phyloP scores from a whole-genome alignment of 2,797 vertebrate species.

The Pagetopsis macropterus region DNA sequence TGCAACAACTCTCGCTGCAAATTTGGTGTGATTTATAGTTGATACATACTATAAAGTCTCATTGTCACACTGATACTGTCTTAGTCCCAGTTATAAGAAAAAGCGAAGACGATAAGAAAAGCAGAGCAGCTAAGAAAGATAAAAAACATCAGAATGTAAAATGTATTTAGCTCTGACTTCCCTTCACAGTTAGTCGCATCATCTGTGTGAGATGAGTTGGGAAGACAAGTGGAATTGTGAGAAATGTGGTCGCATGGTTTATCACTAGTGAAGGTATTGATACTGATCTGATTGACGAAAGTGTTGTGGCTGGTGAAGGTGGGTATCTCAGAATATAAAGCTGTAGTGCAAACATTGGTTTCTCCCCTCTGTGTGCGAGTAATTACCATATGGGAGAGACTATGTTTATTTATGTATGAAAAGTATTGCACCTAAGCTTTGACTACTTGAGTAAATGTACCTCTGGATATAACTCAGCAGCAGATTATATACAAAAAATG shows the following conservation, averaged over 20 bases:
- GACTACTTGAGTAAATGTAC: too few species aligned
- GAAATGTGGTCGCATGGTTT: background rate
- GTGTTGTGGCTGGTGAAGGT: background rate
- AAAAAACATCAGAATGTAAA: background rate
- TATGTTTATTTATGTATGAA: too few species aligned
- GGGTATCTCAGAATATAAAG: background rate
- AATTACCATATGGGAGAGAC: too few species aligned
- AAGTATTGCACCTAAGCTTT: too few species aligned
- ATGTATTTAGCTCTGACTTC: background rate
- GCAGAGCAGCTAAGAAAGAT: background rate
- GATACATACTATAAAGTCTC: slow-evolving; percentile 3
- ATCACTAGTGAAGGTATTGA: background rate
- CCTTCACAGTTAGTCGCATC: background rate
- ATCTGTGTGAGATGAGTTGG: background rate
- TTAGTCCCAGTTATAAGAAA: background rate
- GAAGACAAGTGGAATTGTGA: background rate
- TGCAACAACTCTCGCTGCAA: background rate
- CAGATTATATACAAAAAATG: background rate
- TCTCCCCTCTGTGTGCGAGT: too few species aligned
- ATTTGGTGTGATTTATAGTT: background rate
- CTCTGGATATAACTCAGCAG: background rate
- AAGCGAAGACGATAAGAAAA: slow-evolving; percentile 1
- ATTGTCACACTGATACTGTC: background rate
- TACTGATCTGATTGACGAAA: background rate
- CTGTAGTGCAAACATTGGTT: too few species aligned